Base-by-base conservation (phyloP, 2,888 invertebrate species). In the Pimpla rufipes region DNA sequence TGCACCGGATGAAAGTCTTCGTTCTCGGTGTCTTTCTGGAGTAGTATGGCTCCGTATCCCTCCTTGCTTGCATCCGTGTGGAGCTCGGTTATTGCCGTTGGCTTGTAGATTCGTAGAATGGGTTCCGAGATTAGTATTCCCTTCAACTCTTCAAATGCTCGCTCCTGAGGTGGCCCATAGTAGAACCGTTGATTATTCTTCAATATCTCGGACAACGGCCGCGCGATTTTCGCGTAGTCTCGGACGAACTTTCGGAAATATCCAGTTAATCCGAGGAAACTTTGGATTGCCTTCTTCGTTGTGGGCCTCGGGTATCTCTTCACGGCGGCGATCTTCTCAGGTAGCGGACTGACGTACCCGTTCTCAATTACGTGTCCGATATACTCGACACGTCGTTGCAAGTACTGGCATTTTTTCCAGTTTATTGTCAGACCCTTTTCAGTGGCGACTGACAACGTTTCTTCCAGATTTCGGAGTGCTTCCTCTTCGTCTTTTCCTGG, bases 361-460 rank as follows among this genome's bases (percentile, higher is more conserved):
- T 21, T 21, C n/a, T 18, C 57, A 8, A 57, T 35, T 23, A 57
- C 21, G 21, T 23, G 57, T 11, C 57, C 57, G 21, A 29, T 6
- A 29, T 83, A 90, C 55, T 88, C 86, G 7, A 85, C 59, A 21
- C 52, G 18, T 21, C n/a, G 42, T 23, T 83, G 42, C 37, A 88
- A 10, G 11, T 88, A 86, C 37, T 75, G 47, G 66, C 73, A 88
- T 82, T 90, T 87, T 84, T 66, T 87, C 68, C 85, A 84, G 35
- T 84, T 87, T 6, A 87, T 76, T 10, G 47, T 64, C 67, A 88
- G 67, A 13, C 83, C 86, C 37, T 68, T 77, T 4, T 83, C 79
- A 1, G 74, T 79, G 7, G 87, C 81, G 11, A 80, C 77, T 6
- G 76, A 66, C 16, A 87, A 71, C 2, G 84, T 84, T 57, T 79